Evolutionary conservation across 2,888 invertebrate genomes (phyloP), one percentile per base, ranked within the genome.

Genomic region (Epistrophella euchroma): DNA sequence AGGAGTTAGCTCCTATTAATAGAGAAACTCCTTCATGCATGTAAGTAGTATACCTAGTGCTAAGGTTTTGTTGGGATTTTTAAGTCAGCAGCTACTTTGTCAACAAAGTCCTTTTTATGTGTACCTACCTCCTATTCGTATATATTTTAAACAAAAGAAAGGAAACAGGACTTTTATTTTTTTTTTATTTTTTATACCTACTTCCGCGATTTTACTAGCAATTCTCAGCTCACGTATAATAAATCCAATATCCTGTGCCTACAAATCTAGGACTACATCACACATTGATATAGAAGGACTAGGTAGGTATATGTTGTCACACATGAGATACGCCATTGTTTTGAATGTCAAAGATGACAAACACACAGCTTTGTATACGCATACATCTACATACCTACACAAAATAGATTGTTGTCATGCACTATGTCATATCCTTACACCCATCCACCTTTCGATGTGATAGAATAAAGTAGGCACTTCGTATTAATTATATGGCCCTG

Each of bases 401-500:
- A 68, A 73, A 85, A 85, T 76, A 55, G 71, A 72, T 73, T 77
- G 81, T 81, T 85, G 81, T 73, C 85, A 76, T 85, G 76, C 81
- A 85, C 79, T 79, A 71, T 85, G 85, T 85, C 85, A 85, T 47
- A 66, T 85, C 79, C 55, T 79, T 75, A 62, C 55, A 40, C 35
- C 50, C 75, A 50, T 47, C 15, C 47, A 35, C 43, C 64, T 77
- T 81, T 76, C 35, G 47, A 60, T 60, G 68, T 70, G 17, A 77
- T 74, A 82, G 77, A 86, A 86, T 78, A 86, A 86, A 86, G 82
- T 86, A 82, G 81, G 86, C 82, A 86, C 86, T 86, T 82, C 77
- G 82, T 86, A 86, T 86, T 86, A 86, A 86, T 86, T 86, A 86
- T 82, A 86, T 86, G 86, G 86, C 86, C 82, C 82, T 82, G 82